These are phyloP conservation scores for Cacatua alba DNA, from an alignment of 2,113 vertebrate genomes.

Conservation along the genomic window DNA sequence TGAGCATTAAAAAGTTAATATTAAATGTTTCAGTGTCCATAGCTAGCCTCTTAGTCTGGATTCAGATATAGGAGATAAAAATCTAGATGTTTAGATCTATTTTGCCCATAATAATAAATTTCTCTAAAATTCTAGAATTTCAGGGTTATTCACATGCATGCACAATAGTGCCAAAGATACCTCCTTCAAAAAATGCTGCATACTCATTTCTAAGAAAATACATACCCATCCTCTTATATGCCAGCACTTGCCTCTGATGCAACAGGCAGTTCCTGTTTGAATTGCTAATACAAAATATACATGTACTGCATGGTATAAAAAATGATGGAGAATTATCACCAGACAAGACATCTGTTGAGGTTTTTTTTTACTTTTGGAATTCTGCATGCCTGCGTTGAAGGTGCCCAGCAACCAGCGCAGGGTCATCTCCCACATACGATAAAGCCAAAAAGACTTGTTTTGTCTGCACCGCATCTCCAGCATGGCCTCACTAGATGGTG, in stretches of 20 bases:
- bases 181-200: not conserved
- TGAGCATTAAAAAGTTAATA: not conserved
- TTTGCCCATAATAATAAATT: not conserved
- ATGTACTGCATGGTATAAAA: not conserved
- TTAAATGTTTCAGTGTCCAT: not conserved
- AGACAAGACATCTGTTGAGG: not conserved
- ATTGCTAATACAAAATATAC: not conserved
- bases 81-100: not conserved
- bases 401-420: not conserved
- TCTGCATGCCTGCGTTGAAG: not conserved
- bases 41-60: not conserved
- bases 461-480: not conserved
- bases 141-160: not conserved
- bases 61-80: not conserved
- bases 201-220: not conserved
- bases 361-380: not conserved
- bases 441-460: not conserved
- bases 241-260: not conserved
- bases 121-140: not conserved
- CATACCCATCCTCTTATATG: not conserved
- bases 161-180: not conserved
- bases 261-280: not conserved
- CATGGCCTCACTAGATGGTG: not conserved
- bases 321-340: not conserved
- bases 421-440: not conserved